Conservation (phyloP, 1,140 invertebrate species). For the Diuraphis noxia region DNA sequence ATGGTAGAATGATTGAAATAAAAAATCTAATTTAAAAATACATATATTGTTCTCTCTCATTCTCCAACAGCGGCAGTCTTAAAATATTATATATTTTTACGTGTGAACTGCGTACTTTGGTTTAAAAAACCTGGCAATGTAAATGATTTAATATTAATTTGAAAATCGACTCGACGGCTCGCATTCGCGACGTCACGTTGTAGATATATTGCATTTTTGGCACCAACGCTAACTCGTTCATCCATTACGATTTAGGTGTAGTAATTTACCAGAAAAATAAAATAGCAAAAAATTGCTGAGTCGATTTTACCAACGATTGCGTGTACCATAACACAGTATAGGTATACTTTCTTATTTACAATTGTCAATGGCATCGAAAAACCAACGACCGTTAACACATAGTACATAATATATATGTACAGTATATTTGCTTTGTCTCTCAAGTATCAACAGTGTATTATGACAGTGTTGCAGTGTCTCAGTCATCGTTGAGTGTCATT, state of each 20-base stretch:
- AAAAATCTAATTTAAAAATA: not conserved
- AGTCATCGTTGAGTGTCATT: not conserved
- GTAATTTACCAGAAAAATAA: slow-evolving; percentile 37
- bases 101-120: not conserved
- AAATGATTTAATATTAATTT: not conserved
- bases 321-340: not conserved
- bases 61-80: not conserved
- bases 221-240: slow-evolving; percentile 55
- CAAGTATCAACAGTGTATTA: not conserved
- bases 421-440: not conserved
- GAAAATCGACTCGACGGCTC: not conserved
- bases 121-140: not conserved
- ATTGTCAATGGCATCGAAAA: not conserved
- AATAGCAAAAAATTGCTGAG: not conserved
- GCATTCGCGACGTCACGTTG: not conserved
- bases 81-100: not conserved
- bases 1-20: not conserved
- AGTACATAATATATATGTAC: not conserved
- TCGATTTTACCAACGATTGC: not conserved
- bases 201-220: slow-evolving; percentile 52
- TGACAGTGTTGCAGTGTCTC: not conserved
- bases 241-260: slow-evolving; percentile 4
- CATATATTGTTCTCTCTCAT: not conserved
- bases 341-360: not conserved
- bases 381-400: not conserved